A percentile compares a stretch with the other conserved stretches of the same genome.
Conservation (phyloP, 2,888 invertebrate species). For the Andrena hattorfiana region DNA sequence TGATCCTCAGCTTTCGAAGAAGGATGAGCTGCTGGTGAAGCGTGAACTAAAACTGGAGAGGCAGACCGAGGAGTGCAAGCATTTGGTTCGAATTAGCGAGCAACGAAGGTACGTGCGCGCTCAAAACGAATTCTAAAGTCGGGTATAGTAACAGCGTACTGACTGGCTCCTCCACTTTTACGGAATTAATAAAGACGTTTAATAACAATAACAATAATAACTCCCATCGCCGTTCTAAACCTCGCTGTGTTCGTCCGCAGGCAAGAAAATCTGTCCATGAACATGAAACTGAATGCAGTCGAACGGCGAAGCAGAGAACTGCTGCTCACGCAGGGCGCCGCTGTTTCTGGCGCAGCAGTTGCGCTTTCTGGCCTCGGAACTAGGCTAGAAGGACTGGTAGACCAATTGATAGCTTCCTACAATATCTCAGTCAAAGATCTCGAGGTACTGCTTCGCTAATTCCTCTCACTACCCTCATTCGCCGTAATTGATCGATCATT, state of each 20-base stretch:
- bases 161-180: too few relatives aligned
- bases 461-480: background rate
- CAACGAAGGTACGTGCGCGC: conserved; percentile 88
- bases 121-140: background rate
- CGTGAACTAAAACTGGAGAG: conserved; percentile 87
- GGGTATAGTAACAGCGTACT: too few relatives aligned
- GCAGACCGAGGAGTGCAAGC: conserved; percentile 92
- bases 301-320: conserved; percentile 89
- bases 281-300: conserved; percentile 88
- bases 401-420: conserved; percentile 90
- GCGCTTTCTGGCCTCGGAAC: conserved; percentile 90
- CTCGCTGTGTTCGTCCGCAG: conserved; percentile 78
- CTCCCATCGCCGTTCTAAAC: too few relatives aligned
- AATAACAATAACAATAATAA: too few relatives aligned
- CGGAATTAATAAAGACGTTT: too few relatives aligned
- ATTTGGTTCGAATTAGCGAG: conserved; percentile 92
- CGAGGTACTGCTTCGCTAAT: conserved; percentile 86
- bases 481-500: background rate
- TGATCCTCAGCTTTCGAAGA: conserved; percentile 79
- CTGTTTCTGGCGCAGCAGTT: conserved; percentile 89
- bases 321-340: conserved; percentile 89
- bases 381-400: conserved; percentile 90
- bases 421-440: conserved; percentile 91
- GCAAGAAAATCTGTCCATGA: conserved; percentile 89
- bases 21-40: conserved; percentile 82